Evolutionary conservation across 2,888 invertebrate species (phyloP).

Genomic region (Leptinotarsa juncta): DNA sequence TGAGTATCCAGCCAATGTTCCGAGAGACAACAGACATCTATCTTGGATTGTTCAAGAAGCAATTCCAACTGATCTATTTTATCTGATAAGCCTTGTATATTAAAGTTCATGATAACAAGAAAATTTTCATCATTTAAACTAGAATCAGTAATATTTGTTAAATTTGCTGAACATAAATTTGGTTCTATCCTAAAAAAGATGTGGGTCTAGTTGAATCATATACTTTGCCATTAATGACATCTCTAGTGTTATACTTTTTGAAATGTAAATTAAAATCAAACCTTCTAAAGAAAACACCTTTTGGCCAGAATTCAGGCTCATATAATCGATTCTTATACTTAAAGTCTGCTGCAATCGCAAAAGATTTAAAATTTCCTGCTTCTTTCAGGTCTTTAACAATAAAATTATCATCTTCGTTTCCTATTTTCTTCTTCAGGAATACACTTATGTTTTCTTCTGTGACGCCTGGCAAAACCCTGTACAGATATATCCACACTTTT

Average conservation of each 20-base stretch:
- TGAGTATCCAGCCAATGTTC: neutral
- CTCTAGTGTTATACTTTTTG: neutral
- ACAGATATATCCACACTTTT: neutral
- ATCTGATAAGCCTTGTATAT: neutral
- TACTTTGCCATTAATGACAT: neutral
- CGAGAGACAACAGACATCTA: neutral
- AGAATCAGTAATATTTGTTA: neutral
- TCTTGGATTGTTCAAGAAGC: neutral
- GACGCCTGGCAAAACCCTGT: neutral
- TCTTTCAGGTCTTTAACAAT: neutral
- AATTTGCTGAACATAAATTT: neutral
- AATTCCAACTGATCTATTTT: neutral
- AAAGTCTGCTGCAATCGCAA: neutral
- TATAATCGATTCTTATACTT: neutral
- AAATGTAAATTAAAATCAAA: neutral
- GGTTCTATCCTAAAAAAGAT: neutral
- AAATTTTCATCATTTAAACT: neutral
- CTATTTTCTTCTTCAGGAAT: neutral
- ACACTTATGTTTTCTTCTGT: neutral
- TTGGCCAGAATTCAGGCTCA: neutral
- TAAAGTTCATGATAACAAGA: neutral
- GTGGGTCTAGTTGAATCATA: neutral
- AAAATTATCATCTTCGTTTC: neutral
- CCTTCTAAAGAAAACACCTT: neutral
- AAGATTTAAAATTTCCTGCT: neutral